Evolutionary conservation across 2,888 invertebrate genomes (phyloP).

Genomic region (Incurvaria masculella): DNA sequence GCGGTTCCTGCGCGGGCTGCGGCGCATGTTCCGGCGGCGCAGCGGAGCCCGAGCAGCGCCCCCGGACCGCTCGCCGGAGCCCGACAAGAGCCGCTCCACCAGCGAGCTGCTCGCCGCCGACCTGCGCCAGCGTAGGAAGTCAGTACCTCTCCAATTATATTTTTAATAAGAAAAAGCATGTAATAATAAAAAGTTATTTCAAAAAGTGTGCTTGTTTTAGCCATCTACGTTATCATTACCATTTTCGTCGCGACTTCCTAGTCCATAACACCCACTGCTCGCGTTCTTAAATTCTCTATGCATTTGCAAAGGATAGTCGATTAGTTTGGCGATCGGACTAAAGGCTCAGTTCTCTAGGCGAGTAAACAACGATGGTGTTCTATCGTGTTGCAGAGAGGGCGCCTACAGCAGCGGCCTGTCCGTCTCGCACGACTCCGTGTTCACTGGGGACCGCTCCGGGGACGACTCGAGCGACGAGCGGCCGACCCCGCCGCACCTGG

Average conservation of each 20-base stretch:
- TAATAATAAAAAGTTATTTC: too few species aligned
- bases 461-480: slow-evolving; percentile 51
- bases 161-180: too few species aligned
- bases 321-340: too few species aligned
- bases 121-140: slow-evolving; percentile 55
- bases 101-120: slow-evolving; percentile 66
- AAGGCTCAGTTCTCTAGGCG: too few species aligned
- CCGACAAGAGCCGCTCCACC: slow-evolving; percentile 63
- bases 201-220: too few species aligned
- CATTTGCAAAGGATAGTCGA: too few species aligned
- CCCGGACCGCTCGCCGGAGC: slow-evolving; percentile 48
- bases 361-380: too few species aligned
- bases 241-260: too few species aligned
- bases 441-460: slow-evolving; percentile 72
- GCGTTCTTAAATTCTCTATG: too few species aligned
- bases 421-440: slow-evolving; percentile 89
- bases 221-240: too few species aligned
- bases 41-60: slow-evolving; percentile 34
- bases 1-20: slow-evolving; percentile 66
- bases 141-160: too few species aligned
- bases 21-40: slow-evolving; percentile 66
- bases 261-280: too few species aligned
- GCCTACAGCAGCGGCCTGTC: slow-evolving; percentile 64
- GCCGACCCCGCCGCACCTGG: slow-evolving; percentile 32
- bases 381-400: slow-evolving; percentile 34